These are phyloP conservation scores for Cataglyphis cursor DNA, from an alignment of 2,888 invertebrate species.

Conservation along the genomic window DNA sequence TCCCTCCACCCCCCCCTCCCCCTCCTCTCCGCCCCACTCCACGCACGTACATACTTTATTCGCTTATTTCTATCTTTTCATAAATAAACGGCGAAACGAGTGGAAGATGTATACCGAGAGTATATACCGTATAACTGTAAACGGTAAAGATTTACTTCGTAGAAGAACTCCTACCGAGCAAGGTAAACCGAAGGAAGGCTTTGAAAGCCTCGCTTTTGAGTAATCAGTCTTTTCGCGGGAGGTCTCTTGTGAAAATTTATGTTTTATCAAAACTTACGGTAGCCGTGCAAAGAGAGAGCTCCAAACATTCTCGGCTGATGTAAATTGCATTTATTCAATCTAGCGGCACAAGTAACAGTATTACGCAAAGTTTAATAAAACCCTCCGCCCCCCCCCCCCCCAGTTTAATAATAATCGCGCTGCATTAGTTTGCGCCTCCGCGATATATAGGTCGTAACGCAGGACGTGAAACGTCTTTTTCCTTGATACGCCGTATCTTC, in stretches of 20 bases:
- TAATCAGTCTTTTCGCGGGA: constrained; percentile 47
- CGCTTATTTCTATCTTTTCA: constrained; percentile 47
- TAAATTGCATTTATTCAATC: constrained; percentile 24
- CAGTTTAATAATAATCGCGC: neutral
- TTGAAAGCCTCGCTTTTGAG: constrained; percentile 49
- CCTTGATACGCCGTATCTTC: neutral
- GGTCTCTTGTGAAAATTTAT: constrained; percentile 29
- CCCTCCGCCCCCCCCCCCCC: too few relatives aligned
- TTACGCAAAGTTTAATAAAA: constrained; percentile 24
- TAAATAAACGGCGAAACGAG: constrained; percentile 44
- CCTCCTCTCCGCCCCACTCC: neutral
- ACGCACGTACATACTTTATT: constrained; percentile 20
- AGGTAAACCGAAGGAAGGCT: constrained; percentile 54
- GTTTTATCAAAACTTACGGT: constrained; percentile 45
- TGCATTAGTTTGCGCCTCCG: neutral
- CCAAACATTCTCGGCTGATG: constrained; percentile 3
- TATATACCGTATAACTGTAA: constrained; percentile 32
- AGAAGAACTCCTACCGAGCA: constrained; percentile 3
- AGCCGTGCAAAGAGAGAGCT: neutral
- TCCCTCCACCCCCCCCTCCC: neutral
- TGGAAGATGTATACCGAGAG: constrained; percentile 23
- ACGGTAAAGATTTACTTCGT: constrained; percentile 49
- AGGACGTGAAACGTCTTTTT: constrained; percentile 14
- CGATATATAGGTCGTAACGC: neutral
- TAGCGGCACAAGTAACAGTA: neutral